These are phyloP conservation scores for Eupithecia centaureata DNA, from an alignment of 2,888 invertebrate genomes.

Conservation along the genomic window DNA sequence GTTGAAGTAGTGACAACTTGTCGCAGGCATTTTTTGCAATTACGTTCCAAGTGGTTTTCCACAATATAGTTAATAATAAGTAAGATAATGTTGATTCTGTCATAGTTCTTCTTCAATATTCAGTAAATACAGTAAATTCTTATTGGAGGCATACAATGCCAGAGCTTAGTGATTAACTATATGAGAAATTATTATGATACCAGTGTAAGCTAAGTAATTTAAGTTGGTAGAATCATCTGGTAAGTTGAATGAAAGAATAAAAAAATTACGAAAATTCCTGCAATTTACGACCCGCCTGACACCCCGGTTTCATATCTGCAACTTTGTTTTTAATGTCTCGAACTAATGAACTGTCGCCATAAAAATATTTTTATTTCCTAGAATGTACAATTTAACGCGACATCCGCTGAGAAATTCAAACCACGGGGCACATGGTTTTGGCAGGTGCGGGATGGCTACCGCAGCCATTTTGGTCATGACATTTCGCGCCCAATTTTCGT, in stretches of 20 bases:
- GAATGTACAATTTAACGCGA: constrained; percentile 57
- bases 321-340: constrained; percentile 2
- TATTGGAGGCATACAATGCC: background rate
- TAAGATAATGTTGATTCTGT: background rate
- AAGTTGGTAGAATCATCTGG: no score
- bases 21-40: constrained; percentile 9
- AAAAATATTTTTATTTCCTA: constrained; percentile 49
- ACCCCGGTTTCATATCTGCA: background rate
- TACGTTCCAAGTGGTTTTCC: background rate
- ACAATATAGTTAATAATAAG: background rate
- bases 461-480: constrained; percentile 66
- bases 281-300: background rate
- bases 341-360: constrained; percentile 45
- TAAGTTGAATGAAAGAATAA: background rate
- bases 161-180: background rate
- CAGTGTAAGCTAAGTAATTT: background rate
- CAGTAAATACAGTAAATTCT: no score
- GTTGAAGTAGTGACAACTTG: constrained; percentile 8
- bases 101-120: background rate
- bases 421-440: constrained; percentile 71
- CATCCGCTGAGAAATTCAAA: constrained; percentile 68
- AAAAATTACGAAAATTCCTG: background rate
- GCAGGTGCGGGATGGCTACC: constrained; percentile 59
- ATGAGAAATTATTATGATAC: background rate
- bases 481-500: constrained; percentile 78